Percentiles rank a stretch among this genome's conserved stretches.
Evolutionary conservation across 2,797 vertebrate species (phyloP).

Genomic region (Hozukius guyotensis): DNA sequence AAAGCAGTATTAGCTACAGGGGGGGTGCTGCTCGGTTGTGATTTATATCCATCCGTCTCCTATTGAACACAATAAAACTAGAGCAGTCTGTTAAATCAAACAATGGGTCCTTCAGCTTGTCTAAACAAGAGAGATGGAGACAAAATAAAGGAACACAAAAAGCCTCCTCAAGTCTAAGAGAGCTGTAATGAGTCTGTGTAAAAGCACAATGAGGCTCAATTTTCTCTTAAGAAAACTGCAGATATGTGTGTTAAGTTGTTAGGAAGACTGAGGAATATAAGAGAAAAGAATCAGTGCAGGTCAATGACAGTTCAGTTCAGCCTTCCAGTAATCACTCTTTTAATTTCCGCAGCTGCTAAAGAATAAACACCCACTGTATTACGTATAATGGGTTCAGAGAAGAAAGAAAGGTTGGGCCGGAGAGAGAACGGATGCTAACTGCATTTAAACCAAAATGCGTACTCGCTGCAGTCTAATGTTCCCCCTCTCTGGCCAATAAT

Average conservation of each 20-base stretch:
- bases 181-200: not conserved
- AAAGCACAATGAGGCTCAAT: not conserved
- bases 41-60: conserved; percentile 18
- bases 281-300: not conserved
- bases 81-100: conserved; percentile 17
- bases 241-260: not conserved
- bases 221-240: not conserved
- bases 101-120: not conserved
- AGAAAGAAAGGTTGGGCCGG: not conserved
- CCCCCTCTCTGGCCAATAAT: conserved; percentile 26
- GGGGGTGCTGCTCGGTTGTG: not conserved
- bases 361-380: not conserved
- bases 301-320: not conserved
- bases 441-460: conserved; percentile 45
- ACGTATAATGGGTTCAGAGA: not conserved
- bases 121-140: conserved; percentile 1
- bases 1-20: conserved; percentile 9
- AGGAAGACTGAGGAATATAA: not conserved
- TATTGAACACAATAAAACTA: conserved; percentile 1
- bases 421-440: conserved; percentile 23
- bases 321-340: conserved; percentile 1
- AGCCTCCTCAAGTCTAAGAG: not conserved
- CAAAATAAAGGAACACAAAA: not conserved
- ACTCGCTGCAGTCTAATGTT: conserved; percentile 48
- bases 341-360: conserved; percentile 1